Base-by-base conservation (phyloP, 2,113 vertebrate genomes). In the Syrrhaptes paradoxus region DNA sequence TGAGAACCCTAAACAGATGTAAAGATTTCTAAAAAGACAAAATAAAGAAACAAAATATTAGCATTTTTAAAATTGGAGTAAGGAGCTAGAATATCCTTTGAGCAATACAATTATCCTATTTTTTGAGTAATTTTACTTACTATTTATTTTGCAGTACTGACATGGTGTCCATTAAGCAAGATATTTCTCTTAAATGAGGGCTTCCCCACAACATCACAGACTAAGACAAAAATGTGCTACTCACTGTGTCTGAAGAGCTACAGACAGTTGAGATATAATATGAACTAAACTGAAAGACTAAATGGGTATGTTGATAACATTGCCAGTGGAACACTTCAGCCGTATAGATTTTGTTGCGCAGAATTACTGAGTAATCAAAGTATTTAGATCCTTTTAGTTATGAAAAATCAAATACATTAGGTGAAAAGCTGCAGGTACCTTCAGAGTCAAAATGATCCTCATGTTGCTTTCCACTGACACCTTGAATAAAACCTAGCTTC, bases 401-500 rank as follows among this genome's bases (percentile, higher is more conserved):
- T 62, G 38, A 87, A 76, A 94, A 93, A 86, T 86, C 84, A 91
- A 86, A 85, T 2, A 12, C 46, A 28, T 45, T 73, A 63, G 36
- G 43, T 84, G 86, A 54, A 91, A 88, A 95, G 59, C 52, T 62
- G 34, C 49, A 84, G 63, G 15, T 58, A 49, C 13, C 22, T 90
- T 93, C 51, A 54, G 75, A 91, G 57, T 62, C n/a, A 13, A 32
- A 85, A 48, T 70, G 54, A 83, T 90, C 32, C 63, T 62, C 26
- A 3, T 41, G 57, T 16, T 85, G 63, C 62, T 91, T 92, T 93
- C 74, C 31, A 36, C 71, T 66, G 74, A 63, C 80, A 66, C 48
- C 25, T 49, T 94, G 91, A 95, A 96, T 96, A 96, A 97, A 96
- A 87, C 74, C 74, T 34, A 24, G 15, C 55, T 93, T 79, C 45